Evolutionary conservation across 2,113 vertebrate genomes (phyloP).

Genomic region (Gopherus evgoodei): DNA sequence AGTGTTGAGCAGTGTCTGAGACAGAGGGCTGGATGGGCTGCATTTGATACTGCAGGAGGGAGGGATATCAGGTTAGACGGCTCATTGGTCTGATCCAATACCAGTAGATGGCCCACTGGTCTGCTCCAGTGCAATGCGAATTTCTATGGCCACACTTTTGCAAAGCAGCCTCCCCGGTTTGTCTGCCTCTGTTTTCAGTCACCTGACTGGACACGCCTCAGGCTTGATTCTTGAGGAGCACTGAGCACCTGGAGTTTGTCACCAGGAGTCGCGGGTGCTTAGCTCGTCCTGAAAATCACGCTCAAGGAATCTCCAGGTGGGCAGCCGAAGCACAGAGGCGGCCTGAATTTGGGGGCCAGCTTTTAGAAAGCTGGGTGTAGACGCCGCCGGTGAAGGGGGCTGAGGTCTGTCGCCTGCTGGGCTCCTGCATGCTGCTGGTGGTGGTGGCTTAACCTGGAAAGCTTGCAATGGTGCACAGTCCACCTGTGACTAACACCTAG

Average conservation of each 20-base stretch:
- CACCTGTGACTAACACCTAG: neutral
- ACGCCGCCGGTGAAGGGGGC: neutral
- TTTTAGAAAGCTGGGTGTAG: neutral
- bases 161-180: neutral
- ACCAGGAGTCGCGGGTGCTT: neutral
- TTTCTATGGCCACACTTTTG: neutral
- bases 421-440: slow-evolving; percentile 60
- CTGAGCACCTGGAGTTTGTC: neutral
- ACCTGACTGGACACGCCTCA: neutral
- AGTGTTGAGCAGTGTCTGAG: neutral
- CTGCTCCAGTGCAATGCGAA: neutral
- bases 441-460: slow-evolving; percentile 34
- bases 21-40: neutral
- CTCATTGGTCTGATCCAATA: neutral
- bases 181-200: neutral
- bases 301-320: neutral
- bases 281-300: neutral
- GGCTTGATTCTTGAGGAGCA: neutral
- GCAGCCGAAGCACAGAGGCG: neutral
- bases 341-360: neutral
- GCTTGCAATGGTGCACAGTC: neutral
- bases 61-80: neutral
- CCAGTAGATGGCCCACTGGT: neutral
- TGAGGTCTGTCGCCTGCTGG: neutral
- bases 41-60: neutral